Base-by-base conservation (phyloP, 2,797 vertebrate species). In the Parotocinclus haroldoi region DNA sequence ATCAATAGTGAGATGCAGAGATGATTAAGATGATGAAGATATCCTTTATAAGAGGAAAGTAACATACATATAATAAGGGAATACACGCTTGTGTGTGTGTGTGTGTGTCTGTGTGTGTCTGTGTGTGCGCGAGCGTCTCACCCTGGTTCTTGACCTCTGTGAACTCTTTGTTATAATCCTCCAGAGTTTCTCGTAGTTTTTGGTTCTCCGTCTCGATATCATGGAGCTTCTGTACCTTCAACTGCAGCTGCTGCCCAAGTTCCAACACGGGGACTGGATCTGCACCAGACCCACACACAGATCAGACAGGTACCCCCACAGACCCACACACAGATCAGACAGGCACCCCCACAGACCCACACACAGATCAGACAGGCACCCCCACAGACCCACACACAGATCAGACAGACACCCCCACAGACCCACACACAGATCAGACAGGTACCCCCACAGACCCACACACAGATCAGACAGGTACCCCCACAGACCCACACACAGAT, bases 131-230 rank as follows among this genome's bases (percentile, higher is more conserved):
- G 56, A 61, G 42, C 27, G n/a, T 69, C 92, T 83, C 76, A 99
- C 97, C 97, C 90, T 99, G 97, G 87, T 98, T 99, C 86, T 98
- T 98, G 81, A 99, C 96, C 82, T 98, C 95, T 0, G 96, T 93
- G 38, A 99, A 99, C 87, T 99, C 97, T 85, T 96, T 99, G 79
- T 97, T 98, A 86, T 99, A 99, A 68, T 99, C 97, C 84, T 98
- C 96, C 66, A 99, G 92, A 59, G 97, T 99, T 85, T 99, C 95
- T 74, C 97, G 86, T 77, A 99, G 95, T 79, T 99, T 99, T 89
- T 95, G 94, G 89, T 98, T 99, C 85, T 99, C 97, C 0, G 94
- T 98, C 89, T 99, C 97, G 81, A 98, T 95, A 83, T 99, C 96
- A 39, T 99, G 94, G 91, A 98, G 94, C 76, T 93, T 93, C 83